phyloP scores from a whole-genome alignment of 2,113 vertebrate genomes.

The Nipponia nippon region DNA sequence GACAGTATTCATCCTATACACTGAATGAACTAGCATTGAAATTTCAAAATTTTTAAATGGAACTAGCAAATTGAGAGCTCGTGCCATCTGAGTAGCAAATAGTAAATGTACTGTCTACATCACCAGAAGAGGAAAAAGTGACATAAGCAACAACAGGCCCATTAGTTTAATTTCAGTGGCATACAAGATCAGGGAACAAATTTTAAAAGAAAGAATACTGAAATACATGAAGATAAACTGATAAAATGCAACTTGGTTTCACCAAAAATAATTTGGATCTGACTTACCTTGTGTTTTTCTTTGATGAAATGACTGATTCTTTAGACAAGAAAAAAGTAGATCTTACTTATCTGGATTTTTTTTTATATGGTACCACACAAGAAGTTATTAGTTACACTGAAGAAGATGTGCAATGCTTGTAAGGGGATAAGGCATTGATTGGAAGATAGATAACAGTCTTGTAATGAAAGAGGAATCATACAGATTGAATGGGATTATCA shows the following conservation, averaged over 20 bases:
- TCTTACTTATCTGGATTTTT: not conserved
- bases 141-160: not conserved
- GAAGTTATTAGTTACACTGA: not conserved
- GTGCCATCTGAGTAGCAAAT: not conserved
- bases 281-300: not conserved
- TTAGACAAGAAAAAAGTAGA: not conserved
- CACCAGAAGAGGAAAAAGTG: not conserved
- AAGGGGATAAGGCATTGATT: not conserved
- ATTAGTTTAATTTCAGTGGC: not conserved
- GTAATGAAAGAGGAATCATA: not conserved
- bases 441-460: not conserved
- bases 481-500: not conserved
- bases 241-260: not conserved
- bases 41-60: not conserved
- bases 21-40: not conserved
- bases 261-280: not conserved
- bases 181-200: not conserved
- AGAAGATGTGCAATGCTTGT: not conserved
- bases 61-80: not conserved
- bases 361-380: not conserved
- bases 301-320: not conserved
- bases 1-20: not conserved
- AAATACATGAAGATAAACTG: not conserved
- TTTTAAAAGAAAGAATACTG: not conserved
- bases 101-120: not conserved